A percentile compares a stretch with the other conserved stretches of the same genome.
These are phyloP conservation scores for Anagyrus pseudococci DNA, from an alignment of 2,888 invertebrate genomes.

Conservation along the genomic window DNA sequence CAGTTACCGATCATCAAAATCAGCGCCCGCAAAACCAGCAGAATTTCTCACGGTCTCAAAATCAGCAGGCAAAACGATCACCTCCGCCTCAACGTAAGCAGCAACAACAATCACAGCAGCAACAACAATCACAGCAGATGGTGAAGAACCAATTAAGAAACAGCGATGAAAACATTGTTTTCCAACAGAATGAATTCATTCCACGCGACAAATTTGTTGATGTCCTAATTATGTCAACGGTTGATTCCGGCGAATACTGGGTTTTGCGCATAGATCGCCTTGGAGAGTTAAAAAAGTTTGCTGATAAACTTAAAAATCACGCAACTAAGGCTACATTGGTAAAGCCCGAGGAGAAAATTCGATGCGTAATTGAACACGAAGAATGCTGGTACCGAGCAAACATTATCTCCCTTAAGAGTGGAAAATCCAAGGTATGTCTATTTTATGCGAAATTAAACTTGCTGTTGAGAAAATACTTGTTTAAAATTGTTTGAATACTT, in stretches of 20 bases:
- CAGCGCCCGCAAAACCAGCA: neutral
- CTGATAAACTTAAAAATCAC: conserved; percentile 37
- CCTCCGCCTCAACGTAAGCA: neutral
- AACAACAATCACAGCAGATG: conserved; percentile 6
- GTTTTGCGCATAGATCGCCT: conserved; percentile 43
- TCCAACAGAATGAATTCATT: conserved; percentile 39
- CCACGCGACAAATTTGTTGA: conserved; percentile 41
- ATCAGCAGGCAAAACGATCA: neutral
- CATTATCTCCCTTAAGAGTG: conserved; percentile 33
- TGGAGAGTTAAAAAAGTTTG: conserved; percentile 33
- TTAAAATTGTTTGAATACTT: neutral
- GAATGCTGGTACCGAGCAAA: conserved; percentile 47
- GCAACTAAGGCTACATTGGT: conserved; percentile 11
- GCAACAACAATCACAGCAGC: neutral
- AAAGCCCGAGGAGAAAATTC: conserved; percentile 33
- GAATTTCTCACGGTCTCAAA: neutral
- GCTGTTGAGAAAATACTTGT: too few relatives aligned
- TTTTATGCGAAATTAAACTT: too few relatives aligned
- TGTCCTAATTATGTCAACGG: conserved; percentile 39
- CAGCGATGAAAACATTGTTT: conserved; percentile 23
- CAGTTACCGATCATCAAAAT: too few relatives aligned
- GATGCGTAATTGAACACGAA: conserved; percentile 43
- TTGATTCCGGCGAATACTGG: conserved; percentile 42
- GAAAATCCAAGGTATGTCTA: neutral
- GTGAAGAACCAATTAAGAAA: neutral